Base-by-base conservation (phyloP, 2,113 vertebrate genomes). In the Entomyzon cyanotis region DNA sequence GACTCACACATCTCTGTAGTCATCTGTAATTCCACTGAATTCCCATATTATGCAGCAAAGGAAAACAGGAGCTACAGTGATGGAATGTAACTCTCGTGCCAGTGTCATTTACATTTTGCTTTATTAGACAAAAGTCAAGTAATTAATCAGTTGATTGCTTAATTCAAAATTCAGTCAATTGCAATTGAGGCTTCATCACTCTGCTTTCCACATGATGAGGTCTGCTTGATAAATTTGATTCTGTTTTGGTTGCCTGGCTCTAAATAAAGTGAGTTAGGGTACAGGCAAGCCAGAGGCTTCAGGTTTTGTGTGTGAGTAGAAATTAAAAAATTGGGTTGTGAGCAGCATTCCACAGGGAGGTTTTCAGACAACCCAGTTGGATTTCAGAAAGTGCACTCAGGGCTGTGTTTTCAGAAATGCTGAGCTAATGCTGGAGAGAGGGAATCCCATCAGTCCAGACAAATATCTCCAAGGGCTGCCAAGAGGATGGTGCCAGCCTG, bases 121-220 rank as follows among this genome's bases (percentile, higher is more conserved):
- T 96, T 97, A 97, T 96, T 97, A 97, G 73, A 92, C 89, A 93
- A 89, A 96, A 94, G 88, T 41, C 89, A 96, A 96, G 89, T 93
- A 93, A 96, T 97, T 96, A 94, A 96, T 97, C 95, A 96, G 89
- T 93, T 74, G 58, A 97, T 93, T 94, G 80, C 91, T 96, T 96
- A 92, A 93, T 94, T 94, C 42, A 92, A 89, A 95, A 69, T 73
- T 33, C 78, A 94, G 69, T 93, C 91, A 37, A 18, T 89, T 75
- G 75, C 86, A 91, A 60, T 67, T 87, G 85, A 83, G 71, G 67
- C 28, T 91, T 96, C 73, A 71, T 95, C 76, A 12, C 75, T 95
- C 12, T 78, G 77, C 84, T 96, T 93, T 96, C 89, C 90, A 93
- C 77, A 77, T 58, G 90, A 89, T 87, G 90, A 82, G 82, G 63